phyloP scores from a whole-genome alignment of 2,113 vertebrate genomes.

The Gallinago undulata region DNA sequence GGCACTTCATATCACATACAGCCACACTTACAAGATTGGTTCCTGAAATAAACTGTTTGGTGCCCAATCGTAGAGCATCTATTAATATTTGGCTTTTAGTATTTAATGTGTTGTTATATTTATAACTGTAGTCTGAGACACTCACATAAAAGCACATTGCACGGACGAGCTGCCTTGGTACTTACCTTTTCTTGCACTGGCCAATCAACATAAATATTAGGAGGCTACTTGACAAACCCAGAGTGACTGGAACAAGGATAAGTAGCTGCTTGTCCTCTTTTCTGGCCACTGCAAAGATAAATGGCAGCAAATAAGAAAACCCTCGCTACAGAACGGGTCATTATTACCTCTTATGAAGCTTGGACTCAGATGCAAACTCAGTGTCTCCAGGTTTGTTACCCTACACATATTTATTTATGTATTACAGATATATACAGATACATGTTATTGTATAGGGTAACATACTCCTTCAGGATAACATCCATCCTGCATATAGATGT shows the following conservation, averaged over 20 bases:
- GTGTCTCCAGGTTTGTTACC: not conserved
- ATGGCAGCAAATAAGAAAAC: not conserved
- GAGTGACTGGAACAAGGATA: slow-evolving; percentile 37
- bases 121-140: not conserved
- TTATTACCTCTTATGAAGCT: not conserved
- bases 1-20: not conserved
- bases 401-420: not conserved
- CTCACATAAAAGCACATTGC: not conserved
- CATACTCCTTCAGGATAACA: not conserved
- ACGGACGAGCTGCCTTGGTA: not conserved
- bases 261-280: slow-evolving; percentile 29
- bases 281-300: slow-evolving; percentile 27
- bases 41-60: not conserved
- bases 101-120: not conserved
- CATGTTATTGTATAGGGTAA: not conserved
- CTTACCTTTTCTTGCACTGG: slow-evolving; percentile 62
- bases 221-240: slow-evolving; percentile 24
- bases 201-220: slow-evolving; percentile 11
- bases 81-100: not conserved
- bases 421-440: not conserved
- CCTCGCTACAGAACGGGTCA: accelerated
- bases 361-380: not conserved
- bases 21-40: not conserved
- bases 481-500: not conserved
- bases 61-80: not conserved